Percentiles rank a stretch among this genome's conserved stretches.
Conservation (phyloP, 2,888 invertebrate genomes). For the Mythimna albipuncta region DNA sequence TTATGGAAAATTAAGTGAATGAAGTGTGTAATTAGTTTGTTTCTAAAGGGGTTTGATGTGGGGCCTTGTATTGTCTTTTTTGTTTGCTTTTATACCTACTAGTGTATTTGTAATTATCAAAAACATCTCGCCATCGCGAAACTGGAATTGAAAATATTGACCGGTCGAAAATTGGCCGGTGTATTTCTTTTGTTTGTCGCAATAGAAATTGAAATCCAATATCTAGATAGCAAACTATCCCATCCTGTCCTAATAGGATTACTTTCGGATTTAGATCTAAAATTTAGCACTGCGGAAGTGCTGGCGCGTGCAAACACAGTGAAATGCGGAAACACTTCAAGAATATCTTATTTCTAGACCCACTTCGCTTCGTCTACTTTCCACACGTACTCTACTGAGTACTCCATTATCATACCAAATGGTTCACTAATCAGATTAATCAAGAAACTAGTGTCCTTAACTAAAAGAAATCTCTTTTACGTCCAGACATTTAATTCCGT, state of each 20-base stretch:
- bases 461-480: conserved; percentile 48
- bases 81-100: background rate
- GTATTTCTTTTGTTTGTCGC: conserved; percentile 12
- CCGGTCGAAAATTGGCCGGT: background rate
- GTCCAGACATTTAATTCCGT: conserved; percentile 41
- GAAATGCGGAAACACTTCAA: conserved; percentile 28
- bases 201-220: conserved; percentile 12
- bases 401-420: conserved; percentile 12
- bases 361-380: conserved; percentile 12
- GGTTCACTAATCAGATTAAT: conserved; percentile 23
- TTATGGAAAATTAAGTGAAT: conserved; percentile 36
- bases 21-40: conserved; percentile 27
- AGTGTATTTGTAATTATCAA: background rate
- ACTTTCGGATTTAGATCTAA: conserved; percentile 34
- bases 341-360: conserved; percentile 20
- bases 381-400: conserved; percentile 15
- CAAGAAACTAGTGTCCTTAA: conserved; percentile 27
- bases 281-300: conserved; percentile 37
- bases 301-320: conserved; percentile 15
- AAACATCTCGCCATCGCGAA: background rate
- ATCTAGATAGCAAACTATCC: conserved; percentile 29
- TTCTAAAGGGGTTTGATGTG: background rate
- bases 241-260: conserved; percentile 38
- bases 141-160: background rate
- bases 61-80: conserved; percentile 4